Evolutionary conservation across 2,113 vertebrate species (phyloP).

Genomic region (Nansenia antarctica): DNA sequence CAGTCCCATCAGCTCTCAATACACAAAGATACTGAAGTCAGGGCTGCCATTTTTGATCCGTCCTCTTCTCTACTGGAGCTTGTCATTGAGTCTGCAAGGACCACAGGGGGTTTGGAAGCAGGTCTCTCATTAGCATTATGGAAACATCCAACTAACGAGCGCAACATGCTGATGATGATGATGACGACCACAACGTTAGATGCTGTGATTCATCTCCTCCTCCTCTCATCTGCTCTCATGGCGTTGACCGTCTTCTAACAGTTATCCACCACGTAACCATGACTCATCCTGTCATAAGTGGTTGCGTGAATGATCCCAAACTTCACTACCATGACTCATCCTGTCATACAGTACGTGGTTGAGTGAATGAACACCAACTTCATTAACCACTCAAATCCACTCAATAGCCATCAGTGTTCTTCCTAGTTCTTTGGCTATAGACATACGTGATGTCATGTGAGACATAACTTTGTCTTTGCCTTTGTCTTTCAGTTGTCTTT

Average conservation of each 20-base stretch:
- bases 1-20: background rate
- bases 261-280: conserved; percentile 37
- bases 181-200: conserved; percentile 29
- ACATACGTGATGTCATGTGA: background rate
- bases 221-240: conserved; percentile 27
- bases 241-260: conserved; percentile 31
- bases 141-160: conserved; percentile 52
- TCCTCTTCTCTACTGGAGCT: background rate
- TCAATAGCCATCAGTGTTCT: background rate
- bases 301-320: conserved; percentile 26
- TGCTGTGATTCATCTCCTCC: conserved; percentile 52
- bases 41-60: background rate
- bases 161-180: conserved; percentile 25
- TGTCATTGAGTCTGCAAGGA: background rate
- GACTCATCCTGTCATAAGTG: conserved; percentile 36
- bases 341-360: conserved; percentile 14
- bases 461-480: too few species aligned
- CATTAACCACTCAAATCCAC: too few species aligned
- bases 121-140: conserved; percentile 47
- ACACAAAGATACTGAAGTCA: background rate
- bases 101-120: conserved; percentile 35
- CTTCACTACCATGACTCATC: conserved; percentile 47
- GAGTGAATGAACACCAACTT: conserved; percentile 32
- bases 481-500: background rate
- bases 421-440: background rate